phyloP scores from a whole-genome alignment of 37 sponge, comb jelly and placozoan genomes.

The Oscarella lobularis region DNA sequence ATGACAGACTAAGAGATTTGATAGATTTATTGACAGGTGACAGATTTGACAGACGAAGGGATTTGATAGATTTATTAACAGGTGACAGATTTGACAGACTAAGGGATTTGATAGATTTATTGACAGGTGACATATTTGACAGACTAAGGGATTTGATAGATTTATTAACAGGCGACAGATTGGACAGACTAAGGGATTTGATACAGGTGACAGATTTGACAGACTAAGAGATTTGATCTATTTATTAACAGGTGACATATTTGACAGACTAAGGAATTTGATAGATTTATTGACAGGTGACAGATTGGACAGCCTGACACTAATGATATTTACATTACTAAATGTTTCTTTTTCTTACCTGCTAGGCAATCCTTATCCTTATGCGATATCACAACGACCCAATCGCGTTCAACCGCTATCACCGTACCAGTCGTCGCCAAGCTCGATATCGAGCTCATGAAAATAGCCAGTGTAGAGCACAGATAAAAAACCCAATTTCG shows the following conservation, averaged over 20 bases:
- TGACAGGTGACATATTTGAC: no score
- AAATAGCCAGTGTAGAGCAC: neutral
- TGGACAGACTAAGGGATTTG: neutral
- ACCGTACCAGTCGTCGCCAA: conserved; percentile 72
- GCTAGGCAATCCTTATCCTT: conserved; percentile 51
- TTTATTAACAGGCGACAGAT: no score
- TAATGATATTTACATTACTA: no score
- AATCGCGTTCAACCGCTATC: conserved; percentile 90
- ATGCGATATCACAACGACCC: conserved; percentile 85
- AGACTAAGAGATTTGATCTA: neutral
- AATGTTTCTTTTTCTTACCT: conserved; percentile 39
- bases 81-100: no score
- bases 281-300: no score
- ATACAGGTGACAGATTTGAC: neutral
- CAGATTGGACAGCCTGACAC: no score
- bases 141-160: no score
- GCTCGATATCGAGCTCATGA: conserved; percentile 38
- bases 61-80: no score
- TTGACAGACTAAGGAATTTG: neutral
- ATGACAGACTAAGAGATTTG: no score
- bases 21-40: no score
- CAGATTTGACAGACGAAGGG: no score
- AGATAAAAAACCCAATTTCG: neutral
- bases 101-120: no score
- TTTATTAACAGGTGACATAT: neutral